A percentile compares a stretch with the other conserved stretches of the same genome.
phyloP scores from a whole-genome alignment of 1,140 invertebrate genomes.

The Microplitis demolitor region DNA sequence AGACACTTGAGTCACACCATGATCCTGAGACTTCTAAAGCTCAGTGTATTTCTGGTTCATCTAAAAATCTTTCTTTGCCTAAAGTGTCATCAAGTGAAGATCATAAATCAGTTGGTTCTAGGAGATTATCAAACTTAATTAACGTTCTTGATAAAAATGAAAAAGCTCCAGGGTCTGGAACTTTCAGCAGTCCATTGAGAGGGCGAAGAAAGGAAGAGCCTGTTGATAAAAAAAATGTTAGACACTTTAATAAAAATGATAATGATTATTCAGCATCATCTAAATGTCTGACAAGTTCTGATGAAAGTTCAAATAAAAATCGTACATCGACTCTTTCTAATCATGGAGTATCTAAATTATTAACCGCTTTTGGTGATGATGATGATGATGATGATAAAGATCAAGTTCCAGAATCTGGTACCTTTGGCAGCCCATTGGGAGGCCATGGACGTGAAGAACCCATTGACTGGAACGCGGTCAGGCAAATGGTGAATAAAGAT shows the following conservation, averaged over 20 bases:
- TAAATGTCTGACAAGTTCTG: background rate
- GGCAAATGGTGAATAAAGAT: background rate
- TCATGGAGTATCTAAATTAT: background rate
- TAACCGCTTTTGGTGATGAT: background rate
- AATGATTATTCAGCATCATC: background rate
- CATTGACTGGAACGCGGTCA: constrained; percentile 33
- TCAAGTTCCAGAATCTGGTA: constrained; percentile 27
- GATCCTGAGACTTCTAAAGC: too few species aligned
- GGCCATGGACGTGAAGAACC: constrained; percentile 9
- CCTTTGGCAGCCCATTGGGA: constrained; percentile 25
- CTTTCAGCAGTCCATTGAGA: too few species aligned
- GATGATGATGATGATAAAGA: background rate
- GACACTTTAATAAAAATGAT: background rate
- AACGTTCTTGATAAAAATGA: too few species aligned
- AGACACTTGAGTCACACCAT: too few species aligned
- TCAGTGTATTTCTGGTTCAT: too few species aligned
- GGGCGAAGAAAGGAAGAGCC: too few species aligned
- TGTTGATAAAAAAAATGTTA: background rate
- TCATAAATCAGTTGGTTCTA: too few species aligned
- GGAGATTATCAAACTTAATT: too few species aligned
- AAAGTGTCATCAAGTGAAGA: too few species aligned
- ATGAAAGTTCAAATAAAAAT: background rate
- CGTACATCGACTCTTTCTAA: background rate
- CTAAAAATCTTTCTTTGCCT: too few species aligned
- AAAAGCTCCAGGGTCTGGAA: too few species aligned